Evolutionary conservation across 2,888 invertebrate genomes (phyloP).

Genomic region (Hanleya hanleyi): DNA sequence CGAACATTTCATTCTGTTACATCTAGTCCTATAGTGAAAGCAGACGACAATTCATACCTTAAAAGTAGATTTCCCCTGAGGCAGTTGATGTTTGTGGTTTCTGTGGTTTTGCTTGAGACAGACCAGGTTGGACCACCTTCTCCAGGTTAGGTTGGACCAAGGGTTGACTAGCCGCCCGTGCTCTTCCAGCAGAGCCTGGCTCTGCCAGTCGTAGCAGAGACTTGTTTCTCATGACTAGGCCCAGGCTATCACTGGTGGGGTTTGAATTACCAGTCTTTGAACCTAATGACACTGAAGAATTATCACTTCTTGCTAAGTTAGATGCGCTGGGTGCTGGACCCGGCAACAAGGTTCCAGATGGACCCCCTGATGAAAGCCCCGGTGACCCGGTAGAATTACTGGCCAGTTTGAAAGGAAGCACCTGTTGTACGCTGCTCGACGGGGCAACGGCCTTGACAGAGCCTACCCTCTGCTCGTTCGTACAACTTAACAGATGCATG

Average conservation of each 20-base stretch:
- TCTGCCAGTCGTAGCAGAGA: constrained; percentile 55
- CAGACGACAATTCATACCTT: neutral
- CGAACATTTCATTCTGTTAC: neutral
- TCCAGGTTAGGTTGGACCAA: neutral
- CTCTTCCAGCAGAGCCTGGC: constrained; percentile 42
- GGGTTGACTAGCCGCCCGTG: constrained; percentile 33
- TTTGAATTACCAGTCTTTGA: neutral
- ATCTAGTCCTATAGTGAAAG: neutral
- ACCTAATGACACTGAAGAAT: neutral
- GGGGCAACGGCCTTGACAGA: neutral
- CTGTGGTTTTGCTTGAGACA: neutral
- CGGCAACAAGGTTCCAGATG: too few relatives aligned
- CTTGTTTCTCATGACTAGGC: neutral
- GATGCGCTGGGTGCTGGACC: too few relatives aligned
- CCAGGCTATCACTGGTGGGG: neutral
- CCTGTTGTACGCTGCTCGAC: constrained; percentile 26
- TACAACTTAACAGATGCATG: constrained; percentile 84
- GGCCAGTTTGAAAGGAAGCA: constrained; percentile 34
- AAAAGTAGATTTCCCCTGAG: constrained; percentile 7
- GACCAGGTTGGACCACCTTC: neutral
- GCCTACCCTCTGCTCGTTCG: constrained; percentile 84
- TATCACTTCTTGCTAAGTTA: too few relatives aligned
- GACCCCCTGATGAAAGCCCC: too few relatives aligned
- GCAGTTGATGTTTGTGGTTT: neutral
- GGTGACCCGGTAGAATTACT: neutral